Percentiles rank a stretch among this genome's conserved stretches.
phyloP scores from a whole-genome alignment of 2,888 invertebrate species.

The Ptychoptera contaminata region DNA sequence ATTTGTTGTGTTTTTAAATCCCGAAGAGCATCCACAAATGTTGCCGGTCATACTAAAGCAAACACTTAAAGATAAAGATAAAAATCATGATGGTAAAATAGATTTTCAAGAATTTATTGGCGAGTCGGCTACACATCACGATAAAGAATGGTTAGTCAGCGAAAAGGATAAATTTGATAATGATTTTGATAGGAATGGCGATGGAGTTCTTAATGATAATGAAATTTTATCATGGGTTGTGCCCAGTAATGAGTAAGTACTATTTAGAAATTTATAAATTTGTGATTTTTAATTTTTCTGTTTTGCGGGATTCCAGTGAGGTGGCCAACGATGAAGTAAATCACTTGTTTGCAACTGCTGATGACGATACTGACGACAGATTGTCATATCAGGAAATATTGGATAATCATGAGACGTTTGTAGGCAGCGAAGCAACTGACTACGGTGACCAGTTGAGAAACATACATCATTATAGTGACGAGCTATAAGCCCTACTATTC shows the following conservation, averaged over 20 bases:
- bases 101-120: conserved; percentile 46
- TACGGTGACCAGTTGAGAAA: conserved; percentile 73
- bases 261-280: background rate
- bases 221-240: conserved; percentile 85
- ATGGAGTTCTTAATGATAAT: conserved; percentile 58
- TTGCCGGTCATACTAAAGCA: conserved; percentile 60
- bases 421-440: conserved; percentile 84
- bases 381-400: conserved; percentile 69
- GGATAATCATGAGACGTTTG: conserved; percentile 73
- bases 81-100: conserved; percentile 66
- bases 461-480: conserved; percentile 67
- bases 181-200: conserved; percentile 69
- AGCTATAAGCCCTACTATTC: conserved; percentile 38
- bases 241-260: conserved; percentile 70
- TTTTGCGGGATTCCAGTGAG: conserved; percentile 40
- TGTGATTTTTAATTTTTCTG: background rate
- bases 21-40: conserved; percentile 87
- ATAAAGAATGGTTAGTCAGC: conserved; percentile 52
- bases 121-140: conserved; percentile 40
- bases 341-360: conserved; percentile 74
- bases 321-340: conserved; percentile 81
- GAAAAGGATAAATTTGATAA: conserved; percentile 75
- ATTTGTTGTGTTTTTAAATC: conserved; percentile 79
- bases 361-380: conserved; percentile 68
- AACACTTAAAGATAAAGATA: conserved; percentile 74